Evolutionary conservation across 2,797 vertebrate genomes (phyloP).

Genomic region (Chanos chanos): DNA sequence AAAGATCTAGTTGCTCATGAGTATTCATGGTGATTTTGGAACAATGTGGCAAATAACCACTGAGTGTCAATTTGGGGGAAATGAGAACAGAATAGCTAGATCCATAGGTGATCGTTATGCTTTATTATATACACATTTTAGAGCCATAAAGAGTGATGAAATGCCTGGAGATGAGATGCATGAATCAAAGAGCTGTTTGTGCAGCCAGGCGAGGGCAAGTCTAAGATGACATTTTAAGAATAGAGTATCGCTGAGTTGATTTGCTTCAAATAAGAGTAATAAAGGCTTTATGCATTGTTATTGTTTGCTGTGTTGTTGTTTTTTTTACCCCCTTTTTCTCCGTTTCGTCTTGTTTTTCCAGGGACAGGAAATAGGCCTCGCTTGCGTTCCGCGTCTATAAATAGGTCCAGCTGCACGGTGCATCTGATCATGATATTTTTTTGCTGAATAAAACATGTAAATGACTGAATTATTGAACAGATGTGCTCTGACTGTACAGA

Average conservation of each 20-base stretch:
- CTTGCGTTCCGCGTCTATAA: constrained; percentile 1
- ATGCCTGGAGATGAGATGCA: neutral
- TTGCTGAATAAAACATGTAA: constrained; percentile 2
- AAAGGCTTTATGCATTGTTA: constrained; percentile 14
- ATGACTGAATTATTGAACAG: constrained; percentile 5
- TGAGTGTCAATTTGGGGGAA: constrained; percentile 1
- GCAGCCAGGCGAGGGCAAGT: constrained; percentile 1
- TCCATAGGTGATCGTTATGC: constrained; percentile 35
- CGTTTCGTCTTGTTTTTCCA: constrained; percentile 2
- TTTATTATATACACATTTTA: constrained; percentile 18
- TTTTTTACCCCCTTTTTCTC: too few species aligned
- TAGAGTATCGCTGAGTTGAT: constrained; percentile 8
- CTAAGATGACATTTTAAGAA: constrained; percentile 14
- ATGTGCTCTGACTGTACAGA: neutral
- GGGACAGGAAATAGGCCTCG: constrained; percentile 25
- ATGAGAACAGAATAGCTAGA: constrained; percentile 9
- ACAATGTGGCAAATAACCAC: neutral
- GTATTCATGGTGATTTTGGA: neutral
- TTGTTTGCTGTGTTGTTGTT: neutral
- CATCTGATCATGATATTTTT: neutral
- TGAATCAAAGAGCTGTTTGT: constrained; percentile 29
- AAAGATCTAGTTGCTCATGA: too few species aligned
- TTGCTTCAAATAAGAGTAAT: constrained; percentile 27
- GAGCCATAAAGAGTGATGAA: constrained; percentile 1
- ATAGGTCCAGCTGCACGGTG: constrained; percentile 6